Evolutionary conservation across 2,113 vertebrate species (phyloP).

Genomic region (Hippocampus comes): DNA sequence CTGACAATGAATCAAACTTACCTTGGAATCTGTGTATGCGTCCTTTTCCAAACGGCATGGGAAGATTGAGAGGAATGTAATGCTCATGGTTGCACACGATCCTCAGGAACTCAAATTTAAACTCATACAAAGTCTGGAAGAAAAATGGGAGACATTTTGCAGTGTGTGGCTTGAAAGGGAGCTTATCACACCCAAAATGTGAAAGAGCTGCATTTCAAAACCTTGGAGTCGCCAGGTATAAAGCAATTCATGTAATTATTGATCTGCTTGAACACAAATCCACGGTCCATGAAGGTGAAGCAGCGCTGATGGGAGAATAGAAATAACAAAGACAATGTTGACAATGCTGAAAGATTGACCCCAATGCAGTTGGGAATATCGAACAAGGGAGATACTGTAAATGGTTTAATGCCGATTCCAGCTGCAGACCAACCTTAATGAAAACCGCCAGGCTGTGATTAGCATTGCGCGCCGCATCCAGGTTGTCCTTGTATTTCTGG

Average conservation of each 20-base stretch:
- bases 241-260: conserved; percentile 98
- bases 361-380: not conserved
- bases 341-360: not conserved
- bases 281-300: conserved; percentile 97
- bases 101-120: conserved; percentile 96
- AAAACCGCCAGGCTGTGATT: conserved; percentile 95
- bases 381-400: not conserved
- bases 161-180: not conserved
- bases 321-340: not conserved
- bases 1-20: conserved; percentile 53
- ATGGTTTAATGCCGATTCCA: not conserved
- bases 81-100: conserved; percentile 95
- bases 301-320: conserved; percentile 76
- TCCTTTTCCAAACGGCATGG: conserved; percentile 95
- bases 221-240: conserved; percentile 92
- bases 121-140: conserved; percentile 89
- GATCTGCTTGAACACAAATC: conserved; percentile 97
- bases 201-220: conserved; percentile 59
- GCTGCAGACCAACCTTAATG: conserved; percentile 78
- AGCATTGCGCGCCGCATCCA: conserved; percentile 91
- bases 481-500: conserved; percentile 94
- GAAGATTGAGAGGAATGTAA: conserved; percentile 93
- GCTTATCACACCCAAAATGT: not conserved
- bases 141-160: conserved; percentile 8
- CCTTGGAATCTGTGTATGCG: conserved; percentile 95